phyloP scores from a whole-genome alignment of 2,888 invertebrate species.

The Lathronympha strigana region DNA sequence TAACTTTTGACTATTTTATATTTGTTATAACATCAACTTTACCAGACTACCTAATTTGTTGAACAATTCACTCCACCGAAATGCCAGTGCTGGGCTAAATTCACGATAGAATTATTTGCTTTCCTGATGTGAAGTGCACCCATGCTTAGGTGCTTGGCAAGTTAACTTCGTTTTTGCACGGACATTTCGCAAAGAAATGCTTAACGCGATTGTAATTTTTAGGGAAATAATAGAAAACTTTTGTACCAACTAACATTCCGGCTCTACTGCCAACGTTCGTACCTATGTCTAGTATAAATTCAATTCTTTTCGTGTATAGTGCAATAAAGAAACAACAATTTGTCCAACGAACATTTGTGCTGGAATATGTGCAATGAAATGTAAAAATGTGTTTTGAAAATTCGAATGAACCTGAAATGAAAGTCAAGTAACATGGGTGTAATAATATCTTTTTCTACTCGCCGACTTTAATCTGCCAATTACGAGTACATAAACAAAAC shows the following conservation, averaged over 20 bases:
- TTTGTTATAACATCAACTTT: too few species aligned
- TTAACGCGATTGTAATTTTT: conserved; percentile 12
- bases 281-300: background rate
- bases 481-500: too few species aligned
- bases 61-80: too few species aligned
- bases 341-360: too few species aligned
- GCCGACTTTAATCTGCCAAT: too few species aligned
- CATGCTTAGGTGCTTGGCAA: background rate
- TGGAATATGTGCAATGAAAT: too few species aligned
- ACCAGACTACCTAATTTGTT: too few species aligned
- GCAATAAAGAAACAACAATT: background rate
- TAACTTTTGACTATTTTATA: too few species aligned
- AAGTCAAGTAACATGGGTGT: too few species aligned
- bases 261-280: background rate
- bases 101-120: background rate
- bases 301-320: background rate
- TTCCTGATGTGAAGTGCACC: conserved; percentile 12
- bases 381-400: too few species aligned
- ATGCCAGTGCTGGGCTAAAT: background rate
- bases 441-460: too few species aligned
- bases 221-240: background rate
- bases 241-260: conserved; percentile 2
- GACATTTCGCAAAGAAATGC: conserved; percentile 4
- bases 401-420: too few species aligned
- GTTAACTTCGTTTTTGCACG: conserved; percentile 3